These are phyloP conservation scores for Agonopterix heracliana DNA, from an alignment of 2,888 invertebrate genomes.

Conservation along the genomic window DNA sequence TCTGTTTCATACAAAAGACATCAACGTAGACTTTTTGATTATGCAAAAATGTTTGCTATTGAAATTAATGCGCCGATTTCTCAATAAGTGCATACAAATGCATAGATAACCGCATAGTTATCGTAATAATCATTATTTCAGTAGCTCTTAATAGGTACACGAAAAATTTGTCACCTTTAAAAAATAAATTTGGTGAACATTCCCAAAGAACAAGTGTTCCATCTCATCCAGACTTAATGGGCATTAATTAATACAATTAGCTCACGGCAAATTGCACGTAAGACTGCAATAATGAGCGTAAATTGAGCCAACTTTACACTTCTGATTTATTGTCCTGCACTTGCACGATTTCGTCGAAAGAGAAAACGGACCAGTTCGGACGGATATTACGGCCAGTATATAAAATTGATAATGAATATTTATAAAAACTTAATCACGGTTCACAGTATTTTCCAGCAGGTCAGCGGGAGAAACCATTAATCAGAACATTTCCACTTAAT, in stretches of 20 bases:
- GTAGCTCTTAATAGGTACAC: too few species aligned
- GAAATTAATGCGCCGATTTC: too few species aligned
- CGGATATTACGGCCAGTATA: slow-evolving; percentile 65
- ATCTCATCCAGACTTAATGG: slow-evolving; percentile 65
- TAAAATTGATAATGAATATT: slow-evolving; percentile 73
- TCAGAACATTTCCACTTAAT: slow-evolving; percentile 67
- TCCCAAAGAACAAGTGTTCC: slow-evolving; percentile 44
- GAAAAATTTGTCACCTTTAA: too few species aligned
- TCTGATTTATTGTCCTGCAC: slow-evolving; percentile 74
- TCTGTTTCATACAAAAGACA: too few species aligned
- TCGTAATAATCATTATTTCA: too few species aligned
- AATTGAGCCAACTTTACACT: slow-evolving; percentile 74
- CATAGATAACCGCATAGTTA: too few species aligned
- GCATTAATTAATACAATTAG: slow-evolving; percentile 75
- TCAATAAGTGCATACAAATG: too few species aligned
- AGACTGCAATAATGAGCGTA: slow-evolving; percentile 71
- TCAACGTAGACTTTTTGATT: too few species aligned
- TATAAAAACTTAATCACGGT: slow-evolving; percentile 69
- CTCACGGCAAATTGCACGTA: slow-evolving; percentile 70
- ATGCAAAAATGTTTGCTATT: too few species aligned
- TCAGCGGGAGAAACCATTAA: slow-evolving; percentile 60
- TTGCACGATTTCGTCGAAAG: slow-evolving; percentile 72
- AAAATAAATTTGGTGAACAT: slow-evolving; percentile 35
- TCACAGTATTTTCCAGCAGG: slow-evolving; percentile 54
- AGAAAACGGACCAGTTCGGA: slow-evolving; percentile 71